Percentiles rank a stretch among this genome's conserved stretches.
Conservation (phyloP, 2,888 invertebrate species). For the Heteromyza rotundicornis region DNA sequence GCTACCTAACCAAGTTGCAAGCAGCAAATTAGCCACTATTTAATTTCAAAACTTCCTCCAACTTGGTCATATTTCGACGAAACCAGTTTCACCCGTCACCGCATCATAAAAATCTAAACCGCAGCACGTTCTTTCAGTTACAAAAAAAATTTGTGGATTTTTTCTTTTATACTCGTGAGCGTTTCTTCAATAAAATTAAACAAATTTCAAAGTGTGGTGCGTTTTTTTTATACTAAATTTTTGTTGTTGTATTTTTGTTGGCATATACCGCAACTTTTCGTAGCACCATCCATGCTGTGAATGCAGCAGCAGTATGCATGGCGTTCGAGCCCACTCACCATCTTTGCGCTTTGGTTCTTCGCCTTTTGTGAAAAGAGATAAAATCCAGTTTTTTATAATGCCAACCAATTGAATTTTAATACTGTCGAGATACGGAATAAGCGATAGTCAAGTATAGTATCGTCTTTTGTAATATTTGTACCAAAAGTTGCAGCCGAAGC, state of each 20-base stretch:
- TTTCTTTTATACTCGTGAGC: not conserved
- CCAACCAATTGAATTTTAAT: not conserved
- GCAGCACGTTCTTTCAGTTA: not conserved
- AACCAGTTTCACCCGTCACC: not conserved
- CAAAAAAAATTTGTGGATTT: not conserved
- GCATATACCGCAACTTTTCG: no score
- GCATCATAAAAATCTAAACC: slow-evolving; percentile 1
- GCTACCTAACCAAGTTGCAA: no score
- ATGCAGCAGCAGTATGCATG: no score
- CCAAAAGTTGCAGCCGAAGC: no score
- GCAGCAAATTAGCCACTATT: not conserved
- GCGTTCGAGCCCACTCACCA: not conserved
- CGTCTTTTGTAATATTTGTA: not conserved
- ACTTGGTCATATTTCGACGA: not conserved
- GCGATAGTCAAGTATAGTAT: not conserved
- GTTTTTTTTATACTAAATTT: not conserved
- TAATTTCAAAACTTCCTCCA: not conserved
- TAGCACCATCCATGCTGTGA: no score
- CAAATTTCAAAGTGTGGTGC: not conserved
- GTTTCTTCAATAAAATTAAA: slow-evolving; percentile 2
- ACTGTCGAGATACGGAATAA: not conserved
- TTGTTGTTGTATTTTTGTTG: no score
- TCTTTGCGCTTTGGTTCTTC: not conserved
- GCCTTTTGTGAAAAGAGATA: not conserved
- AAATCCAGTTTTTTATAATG: not conserved